These are phyloP conservation scores for Bucorvus abyssinicus DNA, from an alignment of 2,797 vertebrate species.

Conservation along the genomic window DNA sequence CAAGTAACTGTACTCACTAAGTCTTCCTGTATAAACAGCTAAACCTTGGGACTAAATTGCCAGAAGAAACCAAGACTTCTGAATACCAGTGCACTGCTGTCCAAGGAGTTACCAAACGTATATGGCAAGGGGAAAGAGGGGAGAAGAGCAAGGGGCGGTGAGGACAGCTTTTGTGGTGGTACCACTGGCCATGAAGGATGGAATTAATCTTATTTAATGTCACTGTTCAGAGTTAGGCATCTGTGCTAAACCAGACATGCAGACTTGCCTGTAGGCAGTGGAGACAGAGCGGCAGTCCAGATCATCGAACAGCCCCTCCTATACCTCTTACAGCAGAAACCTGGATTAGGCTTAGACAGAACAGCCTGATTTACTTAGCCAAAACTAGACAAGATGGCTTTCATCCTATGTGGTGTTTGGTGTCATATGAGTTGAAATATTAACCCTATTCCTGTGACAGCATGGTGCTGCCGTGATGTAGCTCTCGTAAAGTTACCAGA, in stretches of 20 bases:
- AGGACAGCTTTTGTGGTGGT: slow-evolving; percentile 30
- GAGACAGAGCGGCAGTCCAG: background rate
- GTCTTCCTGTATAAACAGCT: slow-evolving; percentile 41
- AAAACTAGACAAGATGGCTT: background rate
- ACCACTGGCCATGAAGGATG: background rate
- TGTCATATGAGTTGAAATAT: background rate
- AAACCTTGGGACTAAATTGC: slow-evolving; percentile 35
- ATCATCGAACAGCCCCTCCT: background rate
- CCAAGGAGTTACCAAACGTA: background rate
- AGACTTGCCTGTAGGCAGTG: background rate
- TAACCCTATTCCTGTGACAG: background rate
- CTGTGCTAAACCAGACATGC: background rate
- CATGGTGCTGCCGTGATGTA: background rate
- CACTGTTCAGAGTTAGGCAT: background rate
- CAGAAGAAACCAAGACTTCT: background rate
- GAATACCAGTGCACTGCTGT: background rate
- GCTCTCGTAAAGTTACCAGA: background rate
- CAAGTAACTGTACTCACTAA: slow-evolving; percentile 35
- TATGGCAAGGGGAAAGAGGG: background rate
- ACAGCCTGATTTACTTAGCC: background rate
- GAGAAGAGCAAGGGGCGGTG: background rate
- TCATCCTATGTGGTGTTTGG: background rate
- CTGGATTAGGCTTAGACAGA: background rate
- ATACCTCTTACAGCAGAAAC: background rate
- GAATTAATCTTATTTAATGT: background rate